Conservation (phyloP, 2,113 vertebrate species). For the Engraulis encrasicolus region DNA sequence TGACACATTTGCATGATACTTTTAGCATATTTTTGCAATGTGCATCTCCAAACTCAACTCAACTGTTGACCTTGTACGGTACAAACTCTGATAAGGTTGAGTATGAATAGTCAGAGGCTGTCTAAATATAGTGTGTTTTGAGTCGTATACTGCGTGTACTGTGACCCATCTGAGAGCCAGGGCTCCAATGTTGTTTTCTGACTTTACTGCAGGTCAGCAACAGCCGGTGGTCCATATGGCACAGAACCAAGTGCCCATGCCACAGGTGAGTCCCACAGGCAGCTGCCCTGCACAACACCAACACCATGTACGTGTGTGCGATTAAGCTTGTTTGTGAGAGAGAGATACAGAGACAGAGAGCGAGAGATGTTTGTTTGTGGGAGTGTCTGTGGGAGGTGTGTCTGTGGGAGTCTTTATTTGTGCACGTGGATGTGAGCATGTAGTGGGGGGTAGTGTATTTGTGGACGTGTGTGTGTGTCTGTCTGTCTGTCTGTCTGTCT, state of each 20-base stretch:
- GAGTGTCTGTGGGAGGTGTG: not conserved
- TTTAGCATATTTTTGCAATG: no score
- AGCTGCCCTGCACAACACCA: not conserved
- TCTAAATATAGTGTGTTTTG: conserved; percentile 14
- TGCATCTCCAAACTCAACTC: no score
- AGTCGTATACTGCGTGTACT: conserved; percentile 13
- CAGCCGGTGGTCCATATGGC: conserved; percentile 47
- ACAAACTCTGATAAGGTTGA: no score
- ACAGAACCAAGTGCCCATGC: not conserved
- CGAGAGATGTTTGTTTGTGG: no score
- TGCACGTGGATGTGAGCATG: no score
- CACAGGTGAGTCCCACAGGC: conserved; percentile 44
- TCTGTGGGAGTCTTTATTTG: not conserved
- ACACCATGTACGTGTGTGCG: not conserved
- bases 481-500: no score
- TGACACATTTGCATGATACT: no score
- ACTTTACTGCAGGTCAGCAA: conserved; percentile 57
- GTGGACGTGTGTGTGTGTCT: no score
- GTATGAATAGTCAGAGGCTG: not conserved
- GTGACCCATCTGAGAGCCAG: not conserved
- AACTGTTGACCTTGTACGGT: no score
- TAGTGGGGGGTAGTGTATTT: no score
- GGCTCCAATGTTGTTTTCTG: conserved; percentile 25
- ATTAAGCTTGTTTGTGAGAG: no score
- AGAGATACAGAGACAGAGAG: no score